Evolutionary conservation across 1,140 invertebrate genomes (phyloP).

Genomic region (Ylistrum balloti): DNA sequence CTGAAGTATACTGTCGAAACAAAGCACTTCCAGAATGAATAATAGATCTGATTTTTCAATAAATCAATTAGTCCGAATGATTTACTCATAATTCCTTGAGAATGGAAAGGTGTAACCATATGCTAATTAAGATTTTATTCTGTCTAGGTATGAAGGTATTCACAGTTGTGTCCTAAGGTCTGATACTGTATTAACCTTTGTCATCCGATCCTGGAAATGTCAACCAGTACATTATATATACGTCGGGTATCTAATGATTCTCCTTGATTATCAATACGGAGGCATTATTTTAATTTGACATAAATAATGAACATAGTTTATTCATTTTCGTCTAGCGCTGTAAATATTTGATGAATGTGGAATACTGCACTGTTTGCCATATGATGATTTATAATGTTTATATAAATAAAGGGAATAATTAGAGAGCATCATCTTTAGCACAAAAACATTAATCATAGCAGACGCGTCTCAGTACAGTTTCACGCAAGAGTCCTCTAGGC

Average conservation of each 20-base stretch:
- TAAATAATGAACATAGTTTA: background rate
- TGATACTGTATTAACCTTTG: background rate
- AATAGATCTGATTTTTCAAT: too few relatives aligned
- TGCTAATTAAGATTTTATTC: background rate
- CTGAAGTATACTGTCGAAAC: too few relatives aligned
- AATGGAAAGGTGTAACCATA: too few relatives aligned
- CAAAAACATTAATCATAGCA: background rate
- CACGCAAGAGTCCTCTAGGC: background rate
- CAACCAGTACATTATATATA: background rate
- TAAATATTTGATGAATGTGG: background rate
- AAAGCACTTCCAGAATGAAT: too few relatives aligned
- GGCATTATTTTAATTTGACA: background rate
- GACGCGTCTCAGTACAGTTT: background rate
- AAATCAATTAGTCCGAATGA: too few relatives aligned
- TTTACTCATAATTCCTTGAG: too few relatives aligned
- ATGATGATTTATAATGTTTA: background rate
- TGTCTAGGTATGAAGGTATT: background rate
- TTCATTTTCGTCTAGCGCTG: background rate
- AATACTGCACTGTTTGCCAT: background rate
- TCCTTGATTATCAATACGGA: background rate
- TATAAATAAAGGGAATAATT: background rate
- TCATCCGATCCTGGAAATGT: background rate
- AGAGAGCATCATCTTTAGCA: background rate
- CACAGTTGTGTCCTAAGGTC: background rate
- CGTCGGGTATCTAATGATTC: background rate